A percentile compares a stretch with the other conserved stretches of the same genome.
phyloP scores from a whole-genome alignment of 2,888 invertebrate species.

The Tubiluchus corallicola region DNA sequence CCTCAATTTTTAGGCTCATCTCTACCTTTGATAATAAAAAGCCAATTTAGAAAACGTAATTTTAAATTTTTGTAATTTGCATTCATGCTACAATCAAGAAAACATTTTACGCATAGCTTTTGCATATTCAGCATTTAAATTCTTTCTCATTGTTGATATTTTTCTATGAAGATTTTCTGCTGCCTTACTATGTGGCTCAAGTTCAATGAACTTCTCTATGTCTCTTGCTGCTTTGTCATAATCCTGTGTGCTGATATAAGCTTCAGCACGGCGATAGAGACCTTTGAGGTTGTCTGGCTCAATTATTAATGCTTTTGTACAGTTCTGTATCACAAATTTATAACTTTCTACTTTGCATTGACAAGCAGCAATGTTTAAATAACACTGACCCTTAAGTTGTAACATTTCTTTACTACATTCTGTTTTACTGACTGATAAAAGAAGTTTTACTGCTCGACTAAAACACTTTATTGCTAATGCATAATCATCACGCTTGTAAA shows the following conservation, averaged over 20 bases:
- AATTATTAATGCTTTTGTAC: slow-evolving; percentile 2
- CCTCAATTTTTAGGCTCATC: too few species aligned
- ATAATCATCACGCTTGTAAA: slow-evolving; percentile 4
- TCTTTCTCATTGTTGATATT: too few species aligned
- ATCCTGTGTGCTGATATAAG: background rate
- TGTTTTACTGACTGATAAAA: slow-evolving; percentile 5
- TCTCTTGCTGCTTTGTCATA: slow-evolving; percentile 8
- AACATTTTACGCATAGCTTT: too few species aligned
- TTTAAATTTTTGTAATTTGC: too few species aligned
- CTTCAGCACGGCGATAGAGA: background rate
- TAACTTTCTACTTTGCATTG: slow-evolving; percentile 5
- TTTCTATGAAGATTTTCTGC: too few species aligned
- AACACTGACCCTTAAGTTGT: background rate
- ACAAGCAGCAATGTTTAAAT: slow-evolving; percentile 8
- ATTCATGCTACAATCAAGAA: too few species aligned
- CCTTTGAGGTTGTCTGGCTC: slow-evolving; percentile 4
- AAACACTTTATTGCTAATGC: slow-evolving; percentile 4
- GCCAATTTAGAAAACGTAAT: too few species aligned
- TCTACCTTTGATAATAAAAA: too few species aligned
- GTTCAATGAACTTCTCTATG: too few species aligned
- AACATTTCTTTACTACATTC: slow-evolving; percentile 4
- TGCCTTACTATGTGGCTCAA: too few species aligned
- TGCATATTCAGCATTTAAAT: too few species aligned
- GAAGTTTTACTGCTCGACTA: slow-evolving; percentile 2
- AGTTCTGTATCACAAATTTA: slow-evolving; percentile 8